These are phyloP conservation scores for Alouatta palliata DNA, from an alignment of 2,113 vertebrate genomes.

Conservation along the genomic window DNA sequence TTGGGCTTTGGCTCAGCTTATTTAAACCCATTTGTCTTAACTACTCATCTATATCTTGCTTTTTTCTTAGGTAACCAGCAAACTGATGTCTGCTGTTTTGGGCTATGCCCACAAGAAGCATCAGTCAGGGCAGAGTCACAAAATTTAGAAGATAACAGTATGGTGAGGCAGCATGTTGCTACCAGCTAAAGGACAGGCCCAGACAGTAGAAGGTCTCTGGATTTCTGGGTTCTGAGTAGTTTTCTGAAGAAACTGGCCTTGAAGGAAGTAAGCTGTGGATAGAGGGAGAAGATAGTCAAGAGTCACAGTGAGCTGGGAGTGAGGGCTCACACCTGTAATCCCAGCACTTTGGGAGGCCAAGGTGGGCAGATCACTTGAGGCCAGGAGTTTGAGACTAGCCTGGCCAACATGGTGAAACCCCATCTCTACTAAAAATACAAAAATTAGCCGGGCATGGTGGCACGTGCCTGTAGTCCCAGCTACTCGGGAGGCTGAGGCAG, in stretches of 20 bases:
- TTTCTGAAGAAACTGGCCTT: background rate
- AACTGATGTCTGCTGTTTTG: slow-evolving; percentile 37
- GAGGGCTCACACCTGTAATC: no score
- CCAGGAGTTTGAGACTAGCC: no score
- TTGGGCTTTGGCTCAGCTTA: background rate
- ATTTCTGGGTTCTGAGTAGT: background rate
- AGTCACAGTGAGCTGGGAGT: background rate
- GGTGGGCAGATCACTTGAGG: no score
- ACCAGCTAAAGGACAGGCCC: background rate
- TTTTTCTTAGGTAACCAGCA: slow-evolving; percentile 56
- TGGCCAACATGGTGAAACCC: no score
- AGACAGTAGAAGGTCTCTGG: background rate
- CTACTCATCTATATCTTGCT: slow-evolving; percentile 25
- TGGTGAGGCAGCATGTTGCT: background rate
- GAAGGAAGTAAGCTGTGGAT: background rate
- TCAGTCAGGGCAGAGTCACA: background rate
- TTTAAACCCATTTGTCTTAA: slow-evolving; percentile 11
- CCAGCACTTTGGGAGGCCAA: no score
- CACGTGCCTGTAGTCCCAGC: no score
- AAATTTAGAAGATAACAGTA: background rate
- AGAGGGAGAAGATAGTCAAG: background rate
- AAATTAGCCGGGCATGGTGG: no score
- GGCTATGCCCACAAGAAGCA: background rate
- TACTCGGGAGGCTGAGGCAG: no score
- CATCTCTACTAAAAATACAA: no score